Conservation (phyloP, 2,797 vertebrate genomes). For the Artibeus lituratus region DNA sequence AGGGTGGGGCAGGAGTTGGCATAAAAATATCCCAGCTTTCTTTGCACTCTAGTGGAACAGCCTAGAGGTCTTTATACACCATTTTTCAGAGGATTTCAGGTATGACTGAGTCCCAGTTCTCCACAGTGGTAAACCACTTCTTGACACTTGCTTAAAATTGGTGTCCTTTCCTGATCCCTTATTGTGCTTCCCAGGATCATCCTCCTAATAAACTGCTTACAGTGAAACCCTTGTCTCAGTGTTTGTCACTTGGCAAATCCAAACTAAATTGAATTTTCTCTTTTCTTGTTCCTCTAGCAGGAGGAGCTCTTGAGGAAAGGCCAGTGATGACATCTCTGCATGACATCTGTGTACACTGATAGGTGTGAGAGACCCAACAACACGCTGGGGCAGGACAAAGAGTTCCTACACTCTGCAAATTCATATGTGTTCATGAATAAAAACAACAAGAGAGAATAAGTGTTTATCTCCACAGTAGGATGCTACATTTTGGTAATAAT, state of each 20-base stretch:
- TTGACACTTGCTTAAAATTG: background rate
- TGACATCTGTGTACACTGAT: background rate
- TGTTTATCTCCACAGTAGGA: background rate
- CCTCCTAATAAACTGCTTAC: background rate
- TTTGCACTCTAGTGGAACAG: background rate
- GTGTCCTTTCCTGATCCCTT: background rate
- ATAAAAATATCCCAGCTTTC: background rate
- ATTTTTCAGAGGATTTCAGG: background rate
- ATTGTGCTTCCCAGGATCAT: background rate
- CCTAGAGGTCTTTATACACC: no score
- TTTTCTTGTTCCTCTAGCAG: background rate
- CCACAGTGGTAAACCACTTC: background rate
- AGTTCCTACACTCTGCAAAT: background rate
- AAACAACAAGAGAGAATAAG: background rate
- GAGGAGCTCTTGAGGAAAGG: background rate
- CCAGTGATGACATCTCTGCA: background rate
- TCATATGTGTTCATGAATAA: background rate
- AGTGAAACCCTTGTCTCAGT: no score
- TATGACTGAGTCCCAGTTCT: background rate
- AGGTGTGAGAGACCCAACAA: background rate
- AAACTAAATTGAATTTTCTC: background rate
- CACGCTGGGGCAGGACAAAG: background rate
- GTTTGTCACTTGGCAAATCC: background rate
- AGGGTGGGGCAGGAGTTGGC: background rate
- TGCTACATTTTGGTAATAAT: background rate